Percentiles rank a stretch among this genome's conserved stretches.
Evolutionary conservation across 2,888 invertebrate species (phyloP).

Genomic region (Protophormia terraenovae): DNA sequence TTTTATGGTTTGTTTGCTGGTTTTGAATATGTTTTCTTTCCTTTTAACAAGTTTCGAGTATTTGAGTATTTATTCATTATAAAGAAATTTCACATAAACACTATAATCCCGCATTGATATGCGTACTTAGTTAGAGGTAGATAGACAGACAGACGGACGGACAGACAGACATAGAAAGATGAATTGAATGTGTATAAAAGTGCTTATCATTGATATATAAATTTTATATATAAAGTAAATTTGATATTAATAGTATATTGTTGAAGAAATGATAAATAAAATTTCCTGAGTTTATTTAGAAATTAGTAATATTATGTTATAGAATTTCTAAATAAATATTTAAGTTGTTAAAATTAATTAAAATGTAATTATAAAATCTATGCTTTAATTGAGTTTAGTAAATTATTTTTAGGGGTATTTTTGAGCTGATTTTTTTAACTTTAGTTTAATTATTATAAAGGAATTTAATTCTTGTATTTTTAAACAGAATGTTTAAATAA

Average conservation of each 20-base stretch:
- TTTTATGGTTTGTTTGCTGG: conserved; percentile 35
- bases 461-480: no score
- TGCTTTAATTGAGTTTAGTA: no score
- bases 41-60: not conserved
- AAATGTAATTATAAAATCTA: no score
- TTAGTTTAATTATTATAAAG: no score
- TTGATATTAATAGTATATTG: not conserved
- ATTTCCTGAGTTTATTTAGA: not conserved
- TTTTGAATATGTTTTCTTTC: not conserved
- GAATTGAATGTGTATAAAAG: not conserved
- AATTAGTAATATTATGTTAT: not conserved
- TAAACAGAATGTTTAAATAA: no score
- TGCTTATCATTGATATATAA: not conserved
- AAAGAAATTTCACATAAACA: conserved; percentile 65
- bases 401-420: no score
- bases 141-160: not conserved
- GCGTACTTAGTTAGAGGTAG: conserved; percentile 14
- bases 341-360: no score
- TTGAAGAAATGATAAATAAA: not conserved
- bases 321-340: not conserved
- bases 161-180: not conserved
- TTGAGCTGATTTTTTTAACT: no score
- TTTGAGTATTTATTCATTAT: conserved; percentile 47
- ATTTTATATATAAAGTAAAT: not conserved
- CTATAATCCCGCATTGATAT: conserved; percentile 67